Evolutionary conservation across 2,888 invertebrate species (phyloP).

Genomic region (Conomelus anceps): DNA sequence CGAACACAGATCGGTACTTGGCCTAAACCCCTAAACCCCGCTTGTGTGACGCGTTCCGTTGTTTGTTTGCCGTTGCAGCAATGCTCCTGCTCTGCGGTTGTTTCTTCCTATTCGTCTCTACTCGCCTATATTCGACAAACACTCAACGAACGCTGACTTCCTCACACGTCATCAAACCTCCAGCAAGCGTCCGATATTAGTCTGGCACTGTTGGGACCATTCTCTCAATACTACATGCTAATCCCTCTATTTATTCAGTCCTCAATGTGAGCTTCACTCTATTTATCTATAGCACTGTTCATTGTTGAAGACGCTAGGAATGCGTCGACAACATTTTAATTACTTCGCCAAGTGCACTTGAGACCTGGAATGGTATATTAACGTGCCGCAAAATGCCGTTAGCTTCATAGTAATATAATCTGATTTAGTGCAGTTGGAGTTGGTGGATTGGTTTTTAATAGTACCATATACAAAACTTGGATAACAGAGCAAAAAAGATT

Average conservation of each 20-base stretch:
- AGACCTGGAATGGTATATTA: background rate
- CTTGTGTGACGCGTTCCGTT: background rate
- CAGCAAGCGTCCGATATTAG: background rate
- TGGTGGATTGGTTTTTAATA: background rate
- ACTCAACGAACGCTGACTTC: background rate
- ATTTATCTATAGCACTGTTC: background rate
- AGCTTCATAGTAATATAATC: background rate
- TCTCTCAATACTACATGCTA: background rate
- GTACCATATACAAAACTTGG: background rate
- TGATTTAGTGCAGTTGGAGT: background rate
- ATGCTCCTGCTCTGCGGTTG: too few relatives aligned
- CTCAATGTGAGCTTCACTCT: background rate
- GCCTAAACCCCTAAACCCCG: background rate
- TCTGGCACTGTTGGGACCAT: background rate
- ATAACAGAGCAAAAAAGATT: too few relatives aligned
- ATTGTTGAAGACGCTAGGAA: background rate
- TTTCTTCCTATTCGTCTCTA: background rate
- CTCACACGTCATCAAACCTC: background rate
- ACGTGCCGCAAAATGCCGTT: background rate
- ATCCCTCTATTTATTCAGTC: background rate
- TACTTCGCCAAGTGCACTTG: background rate
- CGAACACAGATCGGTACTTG: background rate
- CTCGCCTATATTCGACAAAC: background rate
- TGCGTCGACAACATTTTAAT: background rate
- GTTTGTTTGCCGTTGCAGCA: background rate